Percentiles rank a stretch among this genome's conserved stretches.
These are phyloP conservation scores for Electrophaes corylata DNA, from an alignment of 2,888 invertebrate species.

Conservation along the genomic window DNA sequence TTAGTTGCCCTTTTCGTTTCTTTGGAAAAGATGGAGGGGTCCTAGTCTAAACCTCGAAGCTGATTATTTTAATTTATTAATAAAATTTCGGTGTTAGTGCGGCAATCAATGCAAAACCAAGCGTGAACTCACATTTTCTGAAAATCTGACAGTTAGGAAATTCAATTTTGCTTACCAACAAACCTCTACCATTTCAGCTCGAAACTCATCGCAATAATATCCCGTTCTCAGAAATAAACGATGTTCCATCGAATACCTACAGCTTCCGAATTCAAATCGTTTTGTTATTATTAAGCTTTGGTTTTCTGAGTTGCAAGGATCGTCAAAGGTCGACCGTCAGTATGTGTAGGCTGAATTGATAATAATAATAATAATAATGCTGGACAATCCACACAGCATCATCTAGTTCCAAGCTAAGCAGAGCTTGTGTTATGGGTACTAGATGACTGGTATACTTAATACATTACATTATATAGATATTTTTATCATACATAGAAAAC, in stretches of 20 bases:
- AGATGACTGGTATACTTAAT: no score
- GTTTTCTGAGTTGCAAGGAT: background rate
- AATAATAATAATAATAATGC: no score
- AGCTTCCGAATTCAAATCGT: conserved; percentile 6
- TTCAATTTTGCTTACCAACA: conserved; percentile 43
- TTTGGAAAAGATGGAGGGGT: no score
- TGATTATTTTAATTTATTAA: no score
- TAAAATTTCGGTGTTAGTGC: background rate
- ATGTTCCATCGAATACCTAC: conserved; percentile 5
- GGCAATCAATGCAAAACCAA: conserved; percentile 3
- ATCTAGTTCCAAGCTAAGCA: no score
- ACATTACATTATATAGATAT: no score
- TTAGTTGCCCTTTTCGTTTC: no score
- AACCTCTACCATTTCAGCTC: conserved; percentile 18
- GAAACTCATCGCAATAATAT: conserved; percentile 17
- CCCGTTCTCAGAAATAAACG: background rate
- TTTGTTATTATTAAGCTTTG: conserved; percentile 1
- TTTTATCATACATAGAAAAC: no score
- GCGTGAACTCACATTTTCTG: conserved; percentile 37
- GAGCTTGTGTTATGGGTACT: no score
- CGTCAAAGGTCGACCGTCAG: background rate
- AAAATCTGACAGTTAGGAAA: conserved; percentile 48
- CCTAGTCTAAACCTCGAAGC: no score
- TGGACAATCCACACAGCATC: no score
- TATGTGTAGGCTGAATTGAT: no score